These are phyloP conservation scores for Sesia bembeciformis DNA, from an alignment of 2,888 invertebrate species.

Conservation along the genomic window DNA sequence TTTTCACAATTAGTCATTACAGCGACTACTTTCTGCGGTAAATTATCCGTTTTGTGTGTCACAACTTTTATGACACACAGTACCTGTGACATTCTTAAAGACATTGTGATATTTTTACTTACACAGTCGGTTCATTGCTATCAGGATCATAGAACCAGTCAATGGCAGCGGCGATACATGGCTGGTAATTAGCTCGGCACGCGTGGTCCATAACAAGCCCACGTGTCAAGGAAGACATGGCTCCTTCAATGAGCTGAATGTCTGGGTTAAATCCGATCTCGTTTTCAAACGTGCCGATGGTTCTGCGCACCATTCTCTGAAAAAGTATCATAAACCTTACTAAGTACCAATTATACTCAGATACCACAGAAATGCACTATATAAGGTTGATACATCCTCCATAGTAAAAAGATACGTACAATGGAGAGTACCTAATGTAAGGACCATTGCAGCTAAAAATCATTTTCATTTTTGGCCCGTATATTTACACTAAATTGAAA, in stretches of 20 bases:
- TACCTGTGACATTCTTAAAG: no score
- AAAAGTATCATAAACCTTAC: slow-evolving; percentile 1
- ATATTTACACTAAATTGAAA: no score
- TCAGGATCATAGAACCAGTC: slow-evolving; percentile 54
- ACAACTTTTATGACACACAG: no score
- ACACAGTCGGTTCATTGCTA: slow-evolving; percentile 35
- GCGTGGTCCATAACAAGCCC: slow-evolving; percentile 65
- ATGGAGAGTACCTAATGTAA: no score
- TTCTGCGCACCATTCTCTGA: slow-evolving; percentile 52
- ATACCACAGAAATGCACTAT: no score
- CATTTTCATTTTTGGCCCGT: no score
- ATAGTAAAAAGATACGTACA: no score
- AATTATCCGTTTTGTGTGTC: no score
- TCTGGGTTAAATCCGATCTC: slow-evolving; percentile 47
- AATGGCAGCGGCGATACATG: slow-evolving; percentile 57
- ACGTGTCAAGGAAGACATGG: slow-evolving; percentile 45
- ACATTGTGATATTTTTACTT: slow-evolving; percentile 21
- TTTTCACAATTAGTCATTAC: no score
- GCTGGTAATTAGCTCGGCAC: slow-evolving; percentile 44
- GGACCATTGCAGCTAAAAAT: no score
- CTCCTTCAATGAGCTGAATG: slow-evolving; percentile 26
- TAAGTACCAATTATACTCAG: background rate
- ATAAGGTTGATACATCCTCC: no score
- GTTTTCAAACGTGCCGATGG: slow-evolving; percentile 34
- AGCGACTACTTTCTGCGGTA: no score